Conservation (phyloP, 1,140 invertebrate genomes). For the Aphelinus certus region DNA sequence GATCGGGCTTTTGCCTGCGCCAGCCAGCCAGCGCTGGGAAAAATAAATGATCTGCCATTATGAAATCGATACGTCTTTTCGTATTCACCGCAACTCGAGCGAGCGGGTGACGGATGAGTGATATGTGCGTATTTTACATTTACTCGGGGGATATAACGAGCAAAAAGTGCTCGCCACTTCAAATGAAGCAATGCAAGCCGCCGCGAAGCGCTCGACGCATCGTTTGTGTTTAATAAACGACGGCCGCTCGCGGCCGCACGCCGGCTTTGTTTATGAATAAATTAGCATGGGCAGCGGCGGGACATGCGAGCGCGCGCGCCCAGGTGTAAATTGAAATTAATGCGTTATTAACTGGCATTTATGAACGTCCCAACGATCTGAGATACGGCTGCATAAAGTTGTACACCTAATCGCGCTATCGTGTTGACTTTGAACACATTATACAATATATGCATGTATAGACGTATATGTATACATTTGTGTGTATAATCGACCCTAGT, state of each 20-base stretch:
- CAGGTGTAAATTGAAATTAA: slow-evolving; percentile 43
- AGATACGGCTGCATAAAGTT: slow-evolving; percentile 8
- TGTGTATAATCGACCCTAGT: background rate
- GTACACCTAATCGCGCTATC: slow-evolving; percentile 15
- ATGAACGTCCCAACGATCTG: slow-evolving; percentile 33
- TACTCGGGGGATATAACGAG: slow-evolving; percentile 18
- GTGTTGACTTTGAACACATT: slow-evolving; percentile 3
- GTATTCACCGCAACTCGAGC: background rate
- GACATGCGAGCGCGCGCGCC: slow-evolving; percentile 1
- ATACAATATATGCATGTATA: background rate
- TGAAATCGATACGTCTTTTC: slow-evolving; percentile 14
- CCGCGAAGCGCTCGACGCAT: slow-evolving; percentile 7
- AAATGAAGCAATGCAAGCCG: slow-evolving; percentile 28
- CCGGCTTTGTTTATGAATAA: slow-evolving; percentile 35
- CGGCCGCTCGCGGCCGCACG: background rate
- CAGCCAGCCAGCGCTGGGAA: background rate
- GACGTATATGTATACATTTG: no score
- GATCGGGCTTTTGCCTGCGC: background rate
- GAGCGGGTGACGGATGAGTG: slow-evolving; percentile 14
- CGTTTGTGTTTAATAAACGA: slow-evolving; percentile 27
- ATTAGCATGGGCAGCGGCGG: slow-evolving; percentile 17
- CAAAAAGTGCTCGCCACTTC: slow-evolving; percentile 15
- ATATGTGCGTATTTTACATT: slow-evolving; percentile 21
- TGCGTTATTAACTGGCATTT: slow-evolving; percentile 41
- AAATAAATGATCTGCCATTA: slow-evolving; percentile 21